Evolutionary conservation across 2,888 invertebrate species (phyloP).

Genomic region (Rhabditoides inermis): DNA sequence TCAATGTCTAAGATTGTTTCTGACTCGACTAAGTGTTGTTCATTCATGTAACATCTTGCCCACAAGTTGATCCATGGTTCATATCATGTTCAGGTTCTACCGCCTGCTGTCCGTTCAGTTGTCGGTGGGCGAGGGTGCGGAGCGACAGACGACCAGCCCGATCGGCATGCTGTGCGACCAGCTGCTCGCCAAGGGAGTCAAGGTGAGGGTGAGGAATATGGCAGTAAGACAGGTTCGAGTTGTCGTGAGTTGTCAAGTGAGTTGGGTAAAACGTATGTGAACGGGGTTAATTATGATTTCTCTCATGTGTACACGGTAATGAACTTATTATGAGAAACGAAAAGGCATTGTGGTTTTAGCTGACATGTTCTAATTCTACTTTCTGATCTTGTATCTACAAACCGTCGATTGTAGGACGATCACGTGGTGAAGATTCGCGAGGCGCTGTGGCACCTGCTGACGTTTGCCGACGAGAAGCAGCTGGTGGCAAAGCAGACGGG

Average conservation of each 20-base stretch:
- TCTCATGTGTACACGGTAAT: too few relatives aligned
- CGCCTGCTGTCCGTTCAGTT: slow-evolving; percentile 13
- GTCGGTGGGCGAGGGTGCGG: background rate
- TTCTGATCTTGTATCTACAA: too few relatives aligned
- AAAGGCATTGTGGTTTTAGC: too few relatives aligned
- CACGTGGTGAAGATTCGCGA: slow-evolving; percentile 9
- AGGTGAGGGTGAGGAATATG: background rate
- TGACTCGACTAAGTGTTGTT: background rate
- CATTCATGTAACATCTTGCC: too few relatives aligned
- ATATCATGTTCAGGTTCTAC: slow-evolving; percentile 13
- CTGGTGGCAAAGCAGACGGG: background rate
- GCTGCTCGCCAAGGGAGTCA: slow-evolving; percentile 3
- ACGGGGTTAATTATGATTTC: too few relatives aligned
- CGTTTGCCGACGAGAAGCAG: slow-evolving; percentile 23
- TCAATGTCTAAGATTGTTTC: background rate
- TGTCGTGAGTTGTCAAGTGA: background rate
- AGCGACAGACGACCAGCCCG: slow-evolving; percentile 4
- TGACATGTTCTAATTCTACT: too few relatives aligned
- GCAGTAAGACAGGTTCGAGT: background rate
- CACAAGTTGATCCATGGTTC: background rate
- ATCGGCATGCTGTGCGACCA: slow-evolving; percentile 12
- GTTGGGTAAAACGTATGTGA: too few relatives aligned
- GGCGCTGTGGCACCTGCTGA: slow-evolving; percentile 25
- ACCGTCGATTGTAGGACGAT: background rate
- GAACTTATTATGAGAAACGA: too few relatives aligned